Conservation (phyloP, 2,113 vertebrate species). For the Thinocorus orbignyianus region DNA sequence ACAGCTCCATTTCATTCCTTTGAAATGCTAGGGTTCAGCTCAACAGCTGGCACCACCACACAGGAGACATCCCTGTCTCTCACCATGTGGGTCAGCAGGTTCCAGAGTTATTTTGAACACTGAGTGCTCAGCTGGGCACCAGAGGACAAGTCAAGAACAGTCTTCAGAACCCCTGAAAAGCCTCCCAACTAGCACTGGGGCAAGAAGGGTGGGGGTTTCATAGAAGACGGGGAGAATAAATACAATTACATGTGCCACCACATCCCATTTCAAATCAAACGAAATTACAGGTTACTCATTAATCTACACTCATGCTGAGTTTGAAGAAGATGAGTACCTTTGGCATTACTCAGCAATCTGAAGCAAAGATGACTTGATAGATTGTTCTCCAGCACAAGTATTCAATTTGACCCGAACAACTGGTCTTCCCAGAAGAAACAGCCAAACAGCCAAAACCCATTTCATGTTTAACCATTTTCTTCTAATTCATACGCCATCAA, state of each 20-base stretch:
- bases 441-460: background rate
- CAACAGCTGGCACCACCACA: rapidly evolving
- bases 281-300: background rate
- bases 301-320: background rate
- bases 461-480: background rate
- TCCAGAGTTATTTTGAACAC: background rate
- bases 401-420: background rate
- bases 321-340: background rate
- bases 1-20: background rate
- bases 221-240: background rate
- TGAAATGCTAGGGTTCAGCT: background rate
- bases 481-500: background rate
- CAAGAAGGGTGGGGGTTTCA: background rate
- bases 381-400: rapidly evolving
- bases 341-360: background rate
- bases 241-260: background rate
- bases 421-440: background rate
- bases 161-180: background rate
- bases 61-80: background rate
- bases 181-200: background rate
- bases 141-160: background rate
- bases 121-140: background rate
- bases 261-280: background rate
- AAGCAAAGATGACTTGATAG: background rate
- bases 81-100: rapidly evolving